Evolutionary conservation across 2,113 vertebrate species (phyloP).

Genomic region (Entomyzon cyanotis): DNA sequence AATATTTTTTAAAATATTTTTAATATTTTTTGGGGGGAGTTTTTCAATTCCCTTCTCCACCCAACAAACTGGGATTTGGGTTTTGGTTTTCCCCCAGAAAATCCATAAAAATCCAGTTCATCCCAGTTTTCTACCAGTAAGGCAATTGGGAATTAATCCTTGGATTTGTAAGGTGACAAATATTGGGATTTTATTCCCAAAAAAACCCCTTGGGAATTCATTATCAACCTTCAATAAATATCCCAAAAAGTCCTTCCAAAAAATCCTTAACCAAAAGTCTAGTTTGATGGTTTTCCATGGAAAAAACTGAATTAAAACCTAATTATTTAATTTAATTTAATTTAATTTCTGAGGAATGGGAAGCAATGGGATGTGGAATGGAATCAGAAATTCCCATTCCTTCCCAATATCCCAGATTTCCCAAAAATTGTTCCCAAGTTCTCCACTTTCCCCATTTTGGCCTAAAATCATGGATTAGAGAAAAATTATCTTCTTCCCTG

Average conservation of each 20-base stretch:
- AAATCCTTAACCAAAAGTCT: background rate
- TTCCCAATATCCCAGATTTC: background rate
- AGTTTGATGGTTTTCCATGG: background rate
- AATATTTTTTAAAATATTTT: too few relatives aligned
- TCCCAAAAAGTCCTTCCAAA: background rate
- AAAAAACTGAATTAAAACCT: background rate
- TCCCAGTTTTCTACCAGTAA: background rate
- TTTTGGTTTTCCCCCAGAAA: too few relatives aligned
- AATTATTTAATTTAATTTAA: background rate
- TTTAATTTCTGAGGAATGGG: background rate
- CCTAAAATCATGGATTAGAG: background rate
- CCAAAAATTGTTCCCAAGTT: fast-evolving
- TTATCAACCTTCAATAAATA: background rate
- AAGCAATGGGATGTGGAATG: fast-evolving
- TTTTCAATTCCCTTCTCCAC: too few relatives aligned
- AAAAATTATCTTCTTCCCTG: background rate
- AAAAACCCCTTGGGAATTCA: fast-evolving
- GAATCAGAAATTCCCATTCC: background rate
- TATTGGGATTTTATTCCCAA: background rate
- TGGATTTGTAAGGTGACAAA: background rate
- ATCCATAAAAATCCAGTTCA: background rate
- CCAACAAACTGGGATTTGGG: too few relatives aligned
- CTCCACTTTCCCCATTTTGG: background rate
- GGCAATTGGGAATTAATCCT: background rate
- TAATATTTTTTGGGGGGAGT: too few relatives aligned